Evolutionary conservation across 1,140 invertebrate species (phyloP).

Genomic region (Dermatophagoides farinae): DNA sequence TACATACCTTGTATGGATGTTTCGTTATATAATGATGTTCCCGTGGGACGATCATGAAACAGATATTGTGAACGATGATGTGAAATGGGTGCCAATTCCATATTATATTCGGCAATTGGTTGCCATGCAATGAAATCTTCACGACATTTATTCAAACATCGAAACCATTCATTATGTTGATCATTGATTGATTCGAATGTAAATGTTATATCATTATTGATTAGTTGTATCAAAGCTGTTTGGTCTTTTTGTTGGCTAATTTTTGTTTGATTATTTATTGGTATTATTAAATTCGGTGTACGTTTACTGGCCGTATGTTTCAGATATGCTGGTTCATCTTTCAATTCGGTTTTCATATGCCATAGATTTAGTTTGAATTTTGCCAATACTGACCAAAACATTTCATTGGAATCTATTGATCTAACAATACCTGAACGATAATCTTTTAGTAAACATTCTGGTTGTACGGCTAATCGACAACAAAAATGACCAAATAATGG

Average conservation of each 20-base stretch:
- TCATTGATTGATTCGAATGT: neutral
- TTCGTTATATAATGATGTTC: constrained; percentile 36
- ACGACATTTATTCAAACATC: constrained; percentile 27
- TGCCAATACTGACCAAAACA: constrained; percentile 21
- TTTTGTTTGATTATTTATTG: constrained; percentile 24
- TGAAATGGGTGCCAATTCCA: constrained; percentile 36
- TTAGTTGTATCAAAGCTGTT: neutral
- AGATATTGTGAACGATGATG: constrained; percentile 30
- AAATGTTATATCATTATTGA: constrained; percentile 8
- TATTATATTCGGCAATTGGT: constrained; percentile 36
- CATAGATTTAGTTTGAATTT: constrained; percentile 27
- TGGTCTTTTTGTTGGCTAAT: constrained; percentile 7
- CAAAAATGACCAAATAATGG: constrained; percentile 52
- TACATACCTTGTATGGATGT: constrained; percentile 34
- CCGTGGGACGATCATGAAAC: constrained; percentile 28
- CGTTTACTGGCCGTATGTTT: neutral
- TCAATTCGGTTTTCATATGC: constrained; percentile 14
- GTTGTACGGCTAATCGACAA: constrained; percentile 43
- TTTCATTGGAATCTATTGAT: constrained; percentile 18
- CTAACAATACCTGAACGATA: constrained; percentile 33
- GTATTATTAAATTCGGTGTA: constrained; percentile 24
- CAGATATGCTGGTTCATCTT: neutral
- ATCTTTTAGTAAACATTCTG: constrained; percentile 37
- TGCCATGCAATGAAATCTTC: constrained; percentile 37
- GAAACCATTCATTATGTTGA: constrained; percentile 25